phyloP scores from a whole-genome alignment of 2,797 vertebrate genomes.

The Rhynchotus rufescens region DNA sequence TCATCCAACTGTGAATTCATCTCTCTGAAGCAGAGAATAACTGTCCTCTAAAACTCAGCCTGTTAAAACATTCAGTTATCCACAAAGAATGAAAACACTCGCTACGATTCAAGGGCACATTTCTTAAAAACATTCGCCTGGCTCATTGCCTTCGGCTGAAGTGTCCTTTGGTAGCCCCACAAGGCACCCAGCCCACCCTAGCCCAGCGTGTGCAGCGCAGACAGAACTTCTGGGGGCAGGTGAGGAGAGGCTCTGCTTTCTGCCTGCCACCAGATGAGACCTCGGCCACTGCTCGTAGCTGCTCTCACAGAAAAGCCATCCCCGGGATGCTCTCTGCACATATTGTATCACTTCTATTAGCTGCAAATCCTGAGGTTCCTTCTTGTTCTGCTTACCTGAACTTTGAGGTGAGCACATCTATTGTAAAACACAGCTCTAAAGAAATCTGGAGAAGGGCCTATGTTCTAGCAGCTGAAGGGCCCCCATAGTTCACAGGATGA shows the following conservation, averaged over 20 bases:
- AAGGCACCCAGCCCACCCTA: not conserved
- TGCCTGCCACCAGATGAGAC: not conserved
- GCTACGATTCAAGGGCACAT: not conserved
- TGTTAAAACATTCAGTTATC: not conserved
- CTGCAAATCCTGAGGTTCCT: not conserved
- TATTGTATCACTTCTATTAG: not conserved
- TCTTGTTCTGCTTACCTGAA: not conserved
- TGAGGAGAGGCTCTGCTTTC: not conserved
- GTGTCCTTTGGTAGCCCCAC: not conserved
- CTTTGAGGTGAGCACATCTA: not conserved
- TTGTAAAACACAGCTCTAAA: not conserved
- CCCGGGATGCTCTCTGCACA: not conserved
- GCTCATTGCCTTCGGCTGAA: not conserved
- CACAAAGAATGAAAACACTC: not conserved
- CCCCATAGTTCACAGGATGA: not conserved
- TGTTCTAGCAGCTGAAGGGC: not conserved
- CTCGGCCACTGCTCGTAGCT: not conserved
- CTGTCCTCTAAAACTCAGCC: not conserved
- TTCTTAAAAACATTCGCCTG: not conserved
- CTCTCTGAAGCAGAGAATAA: not conserved
- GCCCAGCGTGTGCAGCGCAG: fast-evolving
- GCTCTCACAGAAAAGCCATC: not conserved
- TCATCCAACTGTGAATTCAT: not conserved
- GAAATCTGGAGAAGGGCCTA: not conserved
- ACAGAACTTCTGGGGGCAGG: fast-evolving